Conservation (phyloP, 2,888 invertebrate species). For the Rugalucina vietnamica region DNA sequence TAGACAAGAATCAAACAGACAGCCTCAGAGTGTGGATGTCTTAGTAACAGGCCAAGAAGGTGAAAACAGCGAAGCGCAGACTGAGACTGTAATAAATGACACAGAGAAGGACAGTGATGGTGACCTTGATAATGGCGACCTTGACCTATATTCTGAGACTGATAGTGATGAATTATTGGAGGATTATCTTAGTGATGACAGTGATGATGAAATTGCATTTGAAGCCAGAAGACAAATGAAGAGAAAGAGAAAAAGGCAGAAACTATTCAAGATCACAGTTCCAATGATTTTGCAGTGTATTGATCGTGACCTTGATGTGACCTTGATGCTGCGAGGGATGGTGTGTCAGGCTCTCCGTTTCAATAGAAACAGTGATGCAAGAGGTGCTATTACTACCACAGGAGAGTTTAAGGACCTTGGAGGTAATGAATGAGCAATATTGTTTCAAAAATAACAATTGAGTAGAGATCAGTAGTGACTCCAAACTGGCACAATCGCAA, state of each 20-base stretch:
- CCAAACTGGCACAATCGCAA: no score
- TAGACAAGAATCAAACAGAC: no score
- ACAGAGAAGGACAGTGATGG: slow-evolving; percentile 15
- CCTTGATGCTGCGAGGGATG: slow-evolving; percentile 54
- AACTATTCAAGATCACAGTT: slow-evolving; percentile 3
- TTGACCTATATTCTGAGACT: slow-evolving; percentile 19
- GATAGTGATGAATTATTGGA: slow-evolving; percentile 45
- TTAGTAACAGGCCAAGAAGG: no score
- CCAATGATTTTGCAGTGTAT: slow-evolving; percentile 49
- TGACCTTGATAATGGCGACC: slow-evolving; percentile 33
- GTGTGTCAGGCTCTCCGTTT: slow-evolving; percentile 63
- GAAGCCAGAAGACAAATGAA: neutral
- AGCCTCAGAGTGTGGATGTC: no score
- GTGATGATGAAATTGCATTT: neutral
- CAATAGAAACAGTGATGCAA: slow-evolving; percentile 65
- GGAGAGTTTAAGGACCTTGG: slow-evolving; percentile 57
- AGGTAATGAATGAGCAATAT: no score
- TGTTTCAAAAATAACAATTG: no score
- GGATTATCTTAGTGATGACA: slow-evolving; percentile 9
- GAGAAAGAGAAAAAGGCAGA: neutral
- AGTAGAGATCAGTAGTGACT: no score
- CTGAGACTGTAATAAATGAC: neutral
- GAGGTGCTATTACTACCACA: slow-evolving; percentile 47
- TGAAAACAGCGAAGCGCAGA: no score
- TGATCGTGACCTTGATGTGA: slow-evolving; percentile 45